These are phyloP conservation scores for Holothuria leucospilota DNA, from an alignment of 53 echinoderm and acorn worm species.

Conservation along the genomic window DNA sequence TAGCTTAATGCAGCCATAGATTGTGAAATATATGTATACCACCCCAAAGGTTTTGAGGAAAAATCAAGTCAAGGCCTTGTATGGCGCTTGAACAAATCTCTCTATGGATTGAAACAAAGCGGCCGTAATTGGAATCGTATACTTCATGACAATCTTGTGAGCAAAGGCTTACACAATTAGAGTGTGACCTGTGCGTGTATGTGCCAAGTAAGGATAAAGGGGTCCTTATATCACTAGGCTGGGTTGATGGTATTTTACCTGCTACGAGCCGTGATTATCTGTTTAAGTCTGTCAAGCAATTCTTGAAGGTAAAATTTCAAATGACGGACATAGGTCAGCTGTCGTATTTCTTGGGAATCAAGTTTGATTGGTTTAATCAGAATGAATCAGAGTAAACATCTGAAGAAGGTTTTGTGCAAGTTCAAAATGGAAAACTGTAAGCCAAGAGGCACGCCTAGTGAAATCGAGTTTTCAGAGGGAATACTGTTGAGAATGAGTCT, in stretches of 20 bases:
- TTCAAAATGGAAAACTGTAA: constrained; percentile 25
- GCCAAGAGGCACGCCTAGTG: constrained; percentile 9
- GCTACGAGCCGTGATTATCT: constrained; percentile 3
- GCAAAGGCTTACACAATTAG: constrained; percentile 39
- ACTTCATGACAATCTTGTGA: constrained; percentile 37
- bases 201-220: constrained; percentile 2
- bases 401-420: constrained; percentile 37
- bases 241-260: constrained; percentile 50
- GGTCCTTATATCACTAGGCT: background rate
- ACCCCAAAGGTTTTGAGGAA: constrained; percentile 42
- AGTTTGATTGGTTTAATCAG: constrained; percentile 49
- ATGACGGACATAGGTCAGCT: constrained; percentile 59
- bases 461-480: constrained; percentile 16
- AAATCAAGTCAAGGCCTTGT: constrained; percentile 33
- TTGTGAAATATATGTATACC: constrained; percentile 49
- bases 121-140: too few species aligned
- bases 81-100: constrained; percentile 60
- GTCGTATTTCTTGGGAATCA: constrained; percentile 54
- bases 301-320: constrained; percentile 44
- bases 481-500: too few species aligned
- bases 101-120: too few species aligned
- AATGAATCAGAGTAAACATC: constrained; percentile 47
- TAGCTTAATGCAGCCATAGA: constrained; percentile 63
- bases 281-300: constrained; percentile 13
- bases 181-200: constrained; percentile 61